Percentiles rank a stretch among this genome's conserved stretches.
These are phyloP conservation scores for Ibycter americanus DNA, from an alignment of 2,797 vertebrate genomes.

Conservation along the genomic window DNA sequence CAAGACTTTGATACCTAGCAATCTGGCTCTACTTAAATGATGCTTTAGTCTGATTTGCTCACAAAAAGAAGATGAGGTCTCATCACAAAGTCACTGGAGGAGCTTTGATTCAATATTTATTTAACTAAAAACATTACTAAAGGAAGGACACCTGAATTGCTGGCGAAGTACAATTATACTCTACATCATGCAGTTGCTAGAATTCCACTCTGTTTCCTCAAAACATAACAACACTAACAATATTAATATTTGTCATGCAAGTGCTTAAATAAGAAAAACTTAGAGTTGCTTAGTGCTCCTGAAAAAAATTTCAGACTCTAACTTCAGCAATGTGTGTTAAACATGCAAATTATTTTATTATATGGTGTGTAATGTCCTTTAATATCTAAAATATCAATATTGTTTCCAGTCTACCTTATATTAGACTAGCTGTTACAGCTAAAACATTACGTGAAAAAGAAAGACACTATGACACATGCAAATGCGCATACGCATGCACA, in stretches of 20 bases:
- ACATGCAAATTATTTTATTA: not conserved
- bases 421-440: not conserved
- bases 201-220: not conserved
- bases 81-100: not conserved
- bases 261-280: not conserved
- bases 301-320: not conserved
- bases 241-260: not conserved
- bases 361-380: not conserved
- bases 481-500: not conserved
- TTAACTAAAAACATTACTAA: not conserved
- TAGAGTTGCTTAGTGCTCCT: not conserved
- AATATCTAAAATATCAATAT: not conserved
- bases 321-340: not conserved
- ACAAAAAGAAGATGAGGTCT: not conserved
- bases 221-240: not conserved
- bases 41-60: not conserved
- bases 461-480: not conserved
- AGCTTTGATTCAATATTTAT: not conserved
- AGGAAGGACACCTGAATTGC: not conserved
- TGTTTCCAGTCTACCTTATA: not conserved
- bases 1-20: fast-evolving
- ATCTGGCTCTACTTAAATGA: not conserved
- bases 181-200: not conserved
- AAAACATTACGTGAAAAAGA: not conserved
- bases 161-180: not conserved